These are phyloP conservation scores for Ichneumoninae sp. DNA, from an alignment of 2,888 invertebrate species.

Conservation along the genomic window DNA sequence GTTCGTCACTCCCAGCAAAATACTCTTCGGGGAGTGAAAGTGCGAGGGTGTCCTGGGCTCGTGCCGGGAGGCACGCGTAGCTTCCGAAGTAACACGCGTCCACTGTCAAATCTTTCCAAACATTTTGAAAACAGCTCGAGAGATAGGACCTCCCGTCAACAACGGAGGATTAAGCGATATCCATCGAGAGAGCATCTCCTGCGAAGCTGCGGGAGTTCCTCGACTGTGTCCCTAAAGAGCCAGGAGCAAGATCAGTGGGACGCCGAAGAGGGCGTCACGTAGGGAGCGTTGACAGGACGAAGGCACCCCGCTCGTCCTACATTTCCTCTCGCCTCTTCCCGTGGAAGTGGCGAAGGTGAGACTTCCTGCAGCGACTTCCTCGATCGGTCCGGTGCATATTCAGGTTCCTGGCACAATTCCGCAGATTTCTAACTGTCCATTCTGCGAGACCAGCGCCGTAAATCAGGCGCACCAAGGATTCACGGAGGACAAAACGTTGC, in stretches of 20 bases:
- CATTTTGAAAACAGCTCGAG: conserved; percentile 78
- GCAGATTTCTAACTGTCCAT: neutral
- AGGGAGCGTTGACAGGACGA: conserved; percentile 62
- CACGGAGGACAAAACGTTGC: conserved; percentile 1
- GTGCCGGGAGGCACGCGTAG: conserved; percentile 13
- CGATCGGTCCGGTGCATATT: conserved; percentile 28
- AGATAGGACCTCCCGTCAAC: conserved; percentile 62
- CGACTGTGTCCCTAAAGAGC: neutral
- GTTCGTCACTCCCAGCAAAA: neutral
- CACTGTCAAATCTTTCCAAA: conserved; percentile 77
- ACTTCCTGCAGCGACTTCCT: conserved; percentile 56
- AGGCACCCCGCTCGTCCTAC: conserved; percentile 11
- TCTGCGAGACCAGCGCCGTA: neutral
- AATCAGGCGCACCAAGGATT: conserved; percentile 8
- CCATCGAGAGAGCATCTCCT: neutral
- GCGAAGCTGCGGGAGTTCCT: conserved; percentile 55
- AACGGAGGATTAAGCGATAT: conserved; percentile 41
- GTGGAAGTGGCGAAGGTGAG: conserved; percentile 45
- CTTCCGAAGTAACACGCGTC: conserved; percentile 72
- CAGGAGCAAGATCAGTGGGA: conserved; percentile 30
- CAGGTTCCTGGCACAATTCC: conserved; percentile 18
- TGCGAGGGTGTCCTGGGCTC: neutral
- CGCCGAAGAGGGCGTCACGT: conserved; percentile 53
- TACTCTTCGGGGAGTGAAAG: neutral
- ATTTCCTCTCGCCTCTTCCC: conserved; percentile 16